phyloP scores from a whole-genome alignment of 2,797 vertebrate genomes.

The Pangasius mekongensis region DNA sequence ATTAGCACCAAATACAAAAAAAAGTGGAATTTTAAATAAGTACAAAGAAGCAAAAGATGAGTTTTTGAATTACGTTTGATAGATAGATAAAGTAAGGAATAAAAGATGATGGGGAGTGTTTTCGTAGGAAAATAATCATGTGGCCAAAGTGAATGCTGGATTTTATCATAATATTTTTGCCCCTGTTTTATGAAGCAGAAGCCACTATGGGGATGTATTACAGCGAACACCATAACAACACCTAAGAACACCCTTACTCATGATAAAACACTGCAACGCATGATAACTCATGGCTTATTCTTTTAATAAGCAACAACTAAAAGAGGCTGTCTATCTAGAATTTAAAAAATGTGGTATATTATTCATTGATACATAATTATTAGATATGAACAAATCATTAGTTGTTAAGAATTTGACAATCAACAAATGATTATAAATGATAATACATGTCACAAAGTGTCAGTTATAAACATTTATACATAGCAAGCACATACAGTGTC shows the following conservation, averaged over 20 bases:
- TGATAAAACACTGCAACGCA: not conserved
- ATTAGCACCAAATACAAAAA: slow-evolving; percentile 3
- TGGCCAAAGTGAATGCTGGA: not conserved
- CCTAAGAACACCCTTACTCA: not conserved
- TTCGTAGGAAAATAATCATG: not conserved
- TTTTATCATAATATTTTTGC: not conserved
- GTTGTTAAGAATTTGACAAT: not conserved
- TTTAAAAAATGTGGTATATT: not conserved
- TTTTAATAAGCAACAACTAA: not conserved
- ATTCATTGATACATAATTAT: not conserved
- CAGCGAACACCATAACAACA: not conserved
- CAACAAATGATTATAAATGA: not conserved
- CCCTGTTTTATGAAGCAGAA: not conserved
- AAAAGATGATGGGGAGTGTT: not conserved
- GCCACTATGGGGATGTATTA: not conserved
- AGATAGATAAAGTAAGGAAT: too few species aligned
- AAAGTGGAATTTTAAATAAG: not conserved
- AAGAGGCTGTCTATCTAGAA: not conserved
- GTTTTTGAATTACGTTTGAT: not conserved
- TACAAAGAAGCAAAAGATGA: not conserved
- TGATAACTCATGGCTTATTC: not conserved
- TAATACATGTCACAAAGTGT: not conserved
- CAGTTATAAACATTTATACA: not conserved
- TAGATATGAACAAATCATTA: not conserved
- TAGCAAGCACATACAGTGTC: not conserved